phyloP scores from a whole-genome alignment of 1,140 invertebrate genomes.

The Drosophila hydei region DNA sequence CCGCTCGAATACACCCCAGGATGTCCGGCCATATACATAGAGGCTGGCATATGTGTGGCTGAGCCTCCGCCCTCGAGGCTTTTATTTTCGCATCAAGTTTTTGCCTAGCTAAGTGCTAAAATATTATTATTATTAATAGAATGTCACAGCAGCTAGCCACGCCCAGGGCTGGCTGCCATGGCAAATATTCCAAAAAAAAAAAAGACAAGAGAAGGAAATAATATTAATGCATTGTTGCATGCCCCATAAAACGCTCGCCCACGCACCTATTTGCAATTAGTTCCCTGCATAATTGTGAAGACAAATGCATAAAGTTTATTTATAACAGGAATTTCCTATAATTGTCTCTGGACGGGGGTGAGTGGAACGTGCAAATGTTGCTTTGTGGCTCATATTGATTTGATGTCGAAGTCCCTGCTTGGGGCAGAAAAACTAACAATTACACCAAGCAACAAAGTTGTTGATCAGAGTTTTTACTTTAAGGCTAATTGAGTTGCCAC shows the following conservation, averaged over 20 bases:
- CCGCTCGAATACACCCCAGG: slow-evolving; percentile 72
- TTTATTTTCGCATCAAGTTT: slow-evolving; percentile 42
- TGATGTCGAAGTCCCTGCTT: slow-evolving; percentile 22
- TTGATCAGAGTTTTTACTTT: too few relatives aligned
- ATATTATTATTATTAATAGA: slow-evolving; percentile 68
- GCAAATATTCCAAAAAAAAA: neutral
- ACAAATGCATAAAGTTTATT: slow-evolving; percentile 40
- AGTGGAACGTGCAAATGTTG: slow-evolving; percentile 52
- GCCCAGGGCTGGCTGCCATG: neutral
- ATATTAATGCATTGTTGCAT: slow-evolving; percentile 76
- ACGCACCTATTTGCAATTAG: slow-evolving; percentile 68
- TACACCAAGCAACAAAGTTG: too few relatives aligned
- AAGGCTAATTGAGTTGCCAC: too few relatives aligned
- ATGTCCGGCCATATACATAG: slow-evolving; percentile 63
- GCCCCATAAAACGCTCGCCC: slow-evolving; percentile 33
- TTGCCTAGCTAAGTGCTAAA: slow-evolving; percentile 54
- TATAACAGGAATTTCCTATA: slow-evolving; percentile 9
- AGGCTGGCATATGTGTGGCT: slow-evolving; percentile 27
- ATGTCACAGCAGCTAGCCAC: slow-evolving; percentile 56
- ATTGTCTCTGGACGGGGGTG: neutral
- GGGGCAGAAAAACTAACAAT: neutral
- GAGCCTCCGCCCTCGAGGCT: neutral
- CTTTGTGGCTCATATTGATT: slow-evolving; percentile 56
- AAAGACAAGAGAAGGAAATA: slow-evolving; percentile 10
- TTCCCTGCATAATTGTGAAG: slow-evolving; percentile 65